Base-by-base conservation (phyloP, 2,888 invertebrate species). In the Sturmia bella region DNA sequence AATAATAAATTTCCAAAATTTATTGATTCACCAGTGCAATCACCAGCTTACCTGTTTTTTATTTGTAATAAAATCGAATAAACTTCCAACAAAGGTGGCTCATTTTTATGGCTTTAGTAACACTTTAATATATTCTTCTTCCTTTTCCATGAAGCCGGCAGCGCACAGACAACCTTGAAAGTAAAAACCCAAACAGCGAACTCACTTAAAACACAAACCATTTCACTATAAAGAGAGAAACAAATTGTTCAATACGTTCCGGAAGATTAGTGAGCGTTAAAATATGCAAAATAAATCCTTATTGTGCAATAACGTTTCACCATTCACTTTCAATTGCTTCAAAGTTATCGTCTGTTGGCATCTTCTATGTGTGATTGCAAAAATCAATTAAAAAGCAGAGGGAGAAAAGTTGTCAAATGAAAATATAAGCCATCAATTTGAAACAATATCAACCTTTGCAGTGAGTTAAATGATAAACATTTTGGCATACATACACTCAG, bases 401-500 rank as follows among this genome's bases (percentile, higher is more conserved):
- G 9, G 9, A 45, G 9, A 1, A 17, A 11, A 9, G 7, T 32
- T 7, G 9, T 32, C 32, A 32, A 32, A 32, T 32, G 27, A 5
- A 27, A 11, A 27, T 37, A 64, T 37, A 32, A 50, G 37, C 59
- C 32, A 45, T 73, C 43, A 54, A 54, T 54, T 61, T 41, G 19
- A 61, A 27, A 61, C 59, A 72, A 52, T 63, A 54, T 41, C 43
- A 50, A 70, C 57, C 45, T 59, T 41, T 9, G 17, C 0, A 21
- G 19, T 64, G n/a, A 37, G 48, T 50, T 7, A 37, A 37, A 39
- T 24, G 21, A 37, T 13, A 17, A 45, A 32, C 5, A 54, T 27
- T 63, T 27, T 7, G 17, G 41, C 27, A 11, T 12, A 48, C 7
- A 11, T 7, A 17, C 32, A 27, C 15, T 3, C 17, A 12, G 17